These are phyloP conservation scores for Labeo calbasu DNA, from an alignment of 2,797 vertebrate genomes.

Conservation along the genomic window DNA sequence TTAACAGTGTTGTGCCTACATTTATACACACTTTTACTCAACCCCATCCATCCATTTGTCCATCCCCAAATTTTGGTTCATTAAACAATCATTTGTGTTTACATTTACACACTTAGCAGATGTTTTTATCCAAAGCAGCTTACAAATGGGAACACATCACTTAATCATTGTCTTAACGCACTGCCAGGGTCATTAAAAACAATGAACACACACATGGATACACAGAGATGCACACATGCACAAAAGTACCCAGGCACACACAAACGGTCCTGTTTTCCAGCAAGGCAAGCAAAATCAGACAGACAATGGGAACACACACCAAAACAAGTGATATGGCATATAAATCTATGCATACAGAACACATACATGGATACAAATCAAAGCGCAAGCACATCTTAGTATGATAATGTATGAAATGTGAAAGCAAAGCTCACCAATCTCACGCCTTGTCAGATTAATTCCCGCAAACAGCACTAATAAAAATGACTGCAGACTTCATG, in stretches of 20 bases:
- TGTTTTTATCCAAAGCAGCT: not conserved
- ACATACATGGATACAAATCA: not conserved
- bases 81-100: not conserved
- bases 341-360: not conserved
- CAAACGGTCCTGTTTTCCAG: not conserved
- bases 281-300: not conserved
- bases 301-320: not conserved
- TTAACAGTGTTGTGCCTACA: no score
- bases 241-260: not conserved
- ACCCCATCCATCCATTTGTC: not conserved
- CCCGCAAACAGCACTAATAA: not conserved
- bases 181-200: constrained; percentile 2
- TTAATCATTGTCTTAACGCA: not conserved
- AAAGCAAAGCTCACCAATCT: not conserved
- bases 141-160: not conserved
- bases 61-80: not conserved
- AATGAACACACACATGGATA: constrained; percentile 5
- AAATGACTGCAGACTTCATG: not conserved
- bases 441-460: not conserved
- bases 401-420: not conserved
- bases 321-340: not conserved
- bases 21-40: no score
- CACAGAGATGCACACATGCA: not conserved
- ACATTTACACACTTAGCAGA: not conserved
- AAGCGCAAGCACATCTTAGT: not conserved